Conservation (phyloP, 2,113 vertebrate species). For the Onychostruthus taczanowskii region DNA sequence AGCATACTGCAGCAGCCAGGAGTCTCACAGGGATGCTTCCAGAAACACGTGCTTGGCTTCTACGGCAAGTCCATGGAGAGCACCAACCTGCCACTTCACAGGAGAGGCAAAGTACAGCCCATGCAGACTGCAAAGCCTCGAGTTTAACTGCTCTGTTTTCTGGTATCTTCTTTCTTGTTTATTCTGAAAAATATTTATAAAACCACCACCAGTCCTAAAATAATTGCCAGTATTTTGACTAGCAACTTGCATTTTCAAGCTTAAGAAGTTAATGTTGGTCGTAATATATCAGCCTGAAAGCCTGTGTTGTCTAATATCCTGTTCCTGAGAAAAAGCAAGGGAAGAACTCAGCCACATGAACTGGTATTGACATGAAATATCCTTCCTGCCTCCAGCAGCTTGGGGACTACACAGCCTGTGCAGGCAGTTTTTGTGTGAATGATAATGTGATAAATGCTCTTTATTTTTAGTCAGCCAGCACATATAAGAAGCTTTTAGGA, state of each 20-base stretch:
- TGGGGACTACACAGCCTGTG: not conserved
- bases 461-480: slow-evolving; percentile 55
- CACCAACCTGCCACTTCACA: not conserved
- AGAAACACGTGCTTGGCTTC: not conserved
- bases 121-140: not conserved
- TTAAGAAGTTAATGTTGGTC: not conserved
- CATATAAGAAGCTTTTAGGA: slow-evolving; percentile 36
- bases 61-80: not conserved
- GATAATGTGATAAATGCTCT: slow-evolving; percentile 43
- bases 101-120: not conserved
- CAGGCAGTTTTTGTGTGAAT: slow-evolving; percentile 48
- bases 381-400: not conserved
- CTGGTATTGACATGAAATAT: not conserved
- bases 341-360: not conserved
- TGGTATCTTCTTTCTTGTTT: not conserved
- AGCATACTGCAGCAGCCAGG: fast-evolving
- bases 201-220: not conserved
- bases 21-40: not conserved
- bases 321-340: not conserved
- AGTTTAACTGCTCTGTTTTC: not conserved
- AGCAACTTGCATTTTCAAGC: not conserved
- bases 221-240: not conserved
- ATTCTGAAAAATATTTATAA: not conserved
- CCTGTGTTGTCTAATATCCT: not conserved
- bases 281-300: not conserved